These are phyloP conservation scores for Mixornis gularis DNA, from an alignment of 2,113 vertebrate genomes.

Conservation along the genomic window DNA sequence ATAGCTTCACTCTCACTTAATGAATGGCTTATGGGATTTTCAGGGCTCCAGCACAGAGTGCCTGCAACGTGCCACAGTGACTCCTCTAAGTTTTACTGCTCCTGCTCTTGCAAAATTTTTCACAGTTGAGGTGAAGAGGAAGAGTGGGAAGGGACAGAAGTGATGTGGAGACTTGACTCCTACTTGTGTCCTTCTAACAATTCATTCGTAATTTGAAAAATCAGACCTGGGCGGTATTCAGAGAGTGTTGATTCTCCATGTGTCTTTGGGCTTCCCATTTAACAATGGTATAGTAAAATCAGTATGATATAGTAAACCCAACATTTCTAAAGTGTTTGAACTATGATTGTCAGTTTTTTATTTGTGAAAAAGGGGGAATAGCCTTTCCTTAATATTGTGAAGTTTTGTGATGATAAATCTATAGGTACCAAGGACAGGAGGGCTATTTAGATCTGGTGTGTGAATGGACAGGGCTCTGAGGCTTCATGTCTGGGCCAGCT, in stretches of 20 bases:
- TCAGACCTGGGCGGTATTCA: fast-evolving
- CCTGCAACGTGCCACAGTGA: neutral
- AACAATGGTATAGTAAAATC: neutral
- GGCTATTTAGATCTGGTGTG: neutral
- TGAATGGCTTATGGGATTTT: neutral
- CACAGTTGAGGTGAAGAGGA: neutral
- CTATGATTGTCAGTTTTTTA: neutral
- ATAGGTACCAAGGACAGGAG: neutral
- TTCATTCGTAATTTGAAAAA: neutral
- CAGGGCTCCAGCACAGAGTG: neutral
- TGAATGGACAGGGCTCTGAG: neutral
- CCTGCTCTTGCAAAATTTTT: neutral
- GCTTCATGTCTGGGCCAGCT: neutral
- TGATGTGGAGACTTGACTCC: neutral
- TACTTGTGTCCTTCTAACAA: neutral
- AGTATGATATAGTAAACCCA: neutral
- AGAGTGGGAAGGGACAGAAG: neutral
- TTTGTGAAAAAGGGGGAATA: neutral
- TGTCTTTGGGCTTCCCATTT: neutral
- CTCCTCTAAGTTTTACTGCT: neutral
- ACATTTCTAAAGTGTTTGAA: neutral
- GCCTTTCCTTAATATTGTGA: neutral
- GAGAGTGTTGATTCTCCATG: neutral
- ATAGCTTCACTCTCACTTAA: neutral
- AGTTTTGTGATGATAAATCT: neutral